Conservation (phyloP, 2,888 invertebrate genomes). For the Cerastis rubricosa region DNA sequence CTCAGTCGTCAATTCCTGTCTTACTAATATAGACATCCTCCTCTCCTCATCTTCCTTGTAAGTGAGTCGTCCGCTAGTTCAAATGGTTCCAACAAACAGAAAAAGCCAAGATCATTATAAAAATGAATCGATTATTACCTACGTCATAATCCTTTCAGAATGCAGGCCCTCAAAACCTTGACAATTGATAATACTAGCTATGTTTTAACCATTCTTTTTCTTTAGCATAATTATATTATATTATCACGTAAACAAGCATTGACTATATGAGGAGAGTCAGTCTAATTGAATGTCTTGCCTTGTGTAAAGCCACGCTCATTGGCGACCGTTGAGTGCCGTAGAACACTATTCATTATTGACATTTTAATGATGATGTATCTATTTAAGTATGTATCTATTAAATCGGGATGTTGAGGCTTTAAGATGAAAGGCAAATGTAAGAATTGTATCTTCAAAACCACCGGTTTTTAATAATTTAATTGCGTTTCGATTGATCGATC, state of each 20-base stretch:
- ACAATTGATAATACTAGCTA: conserved; percentile 15
- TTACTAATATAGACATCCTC: conserved; percentile 18
- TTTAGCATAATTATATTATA: neutral
- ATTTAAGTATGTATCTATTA: neutral
- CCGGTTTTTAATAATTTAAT: conserved; percentile 3
- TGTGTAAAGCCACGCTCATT: neutral
- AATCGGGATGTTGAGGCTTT: neutral
- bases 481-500: conserved; percentile 45
- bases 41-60: neutral
- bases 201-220: conserved; percentile 22
- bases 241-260: conserved; percentile 12
- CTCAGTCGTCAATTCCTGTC: conserved; percentile 12
- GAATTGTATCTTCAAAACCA: conserved; percentile 13
- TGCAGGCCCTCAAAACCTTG: conserved; percentile 38
- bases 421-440: neutral
- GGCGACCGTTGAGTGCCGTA: neutral
- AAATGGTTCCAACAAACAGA: neutral
- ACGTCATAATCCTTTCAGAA: conserved; percentile 30
- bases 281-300: neutral
- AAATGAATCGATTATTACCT: neutral
- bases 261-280: conserved; percentile 1
- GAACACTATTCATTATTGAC: neutral
- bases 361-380: conserved; percentile 9
- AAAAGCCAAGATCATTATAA: neutral
- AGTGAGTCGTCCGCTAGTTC: neutral